These are phyloP conservation scores for Entelurus aequoreus DNA, from an alignment of 2,113 vertebrate genomes.

Conservation along the genomic window DNA sequence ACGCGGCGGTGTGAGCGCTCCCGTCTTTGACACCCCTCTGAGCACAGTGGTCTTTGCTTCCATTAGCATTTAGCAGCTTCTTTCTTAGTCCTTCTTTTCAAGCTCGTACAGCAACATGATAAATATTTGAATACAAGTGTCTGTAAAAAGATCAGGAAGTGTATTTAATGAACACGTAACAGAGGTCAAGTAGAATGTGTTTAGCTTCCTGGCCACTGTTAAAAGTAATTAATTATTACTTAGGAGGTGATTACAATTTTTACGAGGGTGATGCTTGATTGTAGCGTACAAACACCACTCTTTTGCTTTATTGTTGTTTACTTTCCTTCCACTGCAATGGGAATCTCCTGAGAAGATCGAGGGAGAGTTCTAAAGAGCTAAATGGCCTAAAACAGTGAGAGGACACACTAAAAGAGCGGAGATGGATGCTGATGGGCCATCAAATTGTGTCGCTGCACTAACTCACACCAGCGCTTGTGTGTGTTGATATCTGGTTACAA, in stretches of 20 bases:
- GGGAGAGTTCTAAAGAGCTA: constrained; percentile 37
- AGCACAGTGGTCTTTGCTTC: no score
- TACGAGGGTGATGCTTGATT: constrained; percentile 15
- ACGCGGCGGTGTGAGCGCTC: constrained; percentile 21
- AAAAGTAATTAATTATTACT: constrained; percentile 58
- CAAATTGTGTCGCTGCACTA: constrained; percentile 53
- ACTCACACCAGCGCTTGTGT: constrained; percentile 47
- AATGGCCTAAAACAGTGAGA: constrained; percentile 45
- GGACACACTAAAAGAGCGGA: constrained; percentile 24
- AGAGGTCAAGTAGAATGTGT: constrained; percentile 46
- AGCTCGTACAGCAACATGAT: constrained; percentile 48
- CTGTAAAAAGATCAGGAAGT: constrained; percentile 43
- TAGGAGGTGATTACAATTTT: constrained; percentile 48
- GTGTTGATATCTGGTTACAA: constrained; percentile 28
- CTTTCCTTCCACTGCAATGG: constrained; percentile 32
- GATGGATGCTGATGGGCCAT: constrained; percentile 48
- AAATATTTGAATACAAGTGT: constrained; percentile 66
- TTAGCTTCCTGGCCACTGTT: constrained; percentile 36
- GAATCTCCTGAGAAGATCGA: constrained; percentile 42
- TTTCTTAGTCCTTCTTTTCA: constrained; percentile 1
- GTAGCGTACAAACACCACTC: constrained; percentile 47
- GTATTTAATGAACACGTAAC: constrained; percentile 47
- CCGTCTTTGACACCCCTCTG: background rate
- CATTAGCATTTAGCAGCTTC: background rate
- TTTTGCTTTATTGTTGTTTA: constrained; percentile 44